Conservation (phyloP, 2,888 invertebrate species). For the Tinea pellionella region DNA sequence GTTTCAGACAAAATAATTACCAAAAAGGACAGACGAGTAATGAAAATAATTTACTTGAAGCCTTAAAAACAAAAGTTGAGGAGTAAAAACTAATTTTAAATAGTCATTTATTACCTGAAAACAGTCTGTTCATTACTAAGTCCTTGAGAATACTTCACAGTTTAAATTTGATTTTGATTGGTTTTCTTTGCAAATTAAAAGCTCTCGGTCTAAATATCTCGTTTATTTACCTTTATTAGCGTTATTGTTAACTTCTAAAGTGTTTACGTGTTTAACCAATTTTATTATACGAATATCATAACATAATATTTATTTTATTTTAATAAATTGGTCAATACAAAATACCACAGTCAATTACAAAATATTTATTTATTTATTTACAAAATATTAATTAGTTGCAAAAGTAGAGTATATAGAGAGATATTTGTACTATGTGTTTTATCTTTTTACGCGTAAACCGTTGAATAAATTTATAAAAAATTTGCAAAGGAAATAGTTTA, state of each 20-base stretch:
- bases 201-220: neutral
- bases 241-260: neutral
- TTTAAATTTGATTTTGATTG: conserved; percentile 10
- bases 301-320: too few relatives aligned
- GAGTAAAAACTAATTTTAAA: neutral
- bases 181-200: conserved; percentile 8
- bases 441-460: too few relatives aligned
- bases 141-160: neutral
- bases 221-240: neutral
- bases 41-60: neutral
- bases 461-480: too few relatives aligned
- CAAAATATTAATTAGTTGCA: too few relatives aligned
- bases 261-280: neutral
- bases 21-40: neutral
- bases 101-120: neutral
- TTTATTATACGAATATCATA: too few relatives aligned
- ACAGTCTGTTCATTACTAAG: neutral
- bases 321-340: too few relatives aligned
- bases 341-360: too few relatives aligned
- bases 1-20: neutral
- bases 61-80: neutral
- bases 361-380: too few relatives aligned
- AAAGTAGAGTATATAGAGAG: too few relatives aligned
- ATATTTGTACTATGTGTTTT: too few relatives aligned
- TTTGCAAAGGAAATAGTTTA: too few relatives aligned